phyloP scores from a whole-genome alignment of 2,888 invertebrate genomes.

The Andrena fulva region DNA sequence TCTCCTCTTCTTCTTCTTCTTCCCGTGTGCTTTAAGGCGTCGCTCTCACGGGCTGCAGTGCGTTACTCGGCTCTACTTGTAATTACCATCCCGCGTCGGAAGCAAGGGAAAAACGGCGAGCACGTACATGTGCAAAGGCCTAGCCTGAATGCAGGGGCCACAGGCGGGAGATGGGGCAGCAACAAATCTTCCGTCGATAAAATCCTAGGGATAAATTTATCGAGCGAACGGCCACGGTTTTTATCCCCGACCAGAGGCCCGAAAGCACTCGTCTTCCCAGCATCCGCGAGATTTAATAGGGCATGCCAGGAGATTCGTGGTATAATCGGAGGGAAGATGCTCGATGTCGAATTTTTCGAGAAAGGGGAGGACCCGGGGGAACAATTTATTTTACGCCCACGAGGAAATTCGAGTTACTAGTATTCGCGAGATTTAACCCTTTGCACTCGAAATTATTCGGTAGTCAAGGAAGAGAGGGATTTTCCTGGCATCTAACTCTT shows the following conservation, averaged over 20 bases:
- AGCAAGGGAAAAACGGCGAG: conserved; percentile 60
- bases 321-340: not conserved
- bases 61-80: conserved; percentile 63
- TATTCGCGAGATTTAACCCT: no score
- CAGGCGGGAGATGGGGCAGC: conserved; percentile 9
- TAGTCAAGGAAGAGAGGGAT: no score
- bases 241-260: not conserved
- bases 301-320: not conserved
- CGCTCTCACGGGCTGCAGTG: conserved; percentile 64
- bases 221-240: not conserved
- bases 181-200: conserved; percentile 28
- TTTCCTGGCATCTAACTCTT: no score
- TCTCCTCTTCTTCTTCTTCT: conserved; percentile 29
- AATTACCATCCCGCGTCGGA: conserved; percentile 65
- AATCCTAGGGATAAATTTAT: conserved; percentile 39
- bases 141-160: conserved; percentile 5
- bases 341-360: not conserved
- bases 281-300: conserved; percentile 4
- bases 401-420: no score
- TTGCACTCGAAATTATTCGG: no score
- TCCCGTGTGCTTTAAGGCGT: conserved; percentile 56
- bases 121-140: conserved; percentile 17
- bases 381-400: not conserved
- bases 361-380: not conserved
- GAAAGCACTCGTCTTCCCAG: not conserved